Percentiles rank a stretch among this genome's conserved stretches.
Conservation (phyloP, 2,888 invertebrate species). For the Hydraecia micacea region DNA sequence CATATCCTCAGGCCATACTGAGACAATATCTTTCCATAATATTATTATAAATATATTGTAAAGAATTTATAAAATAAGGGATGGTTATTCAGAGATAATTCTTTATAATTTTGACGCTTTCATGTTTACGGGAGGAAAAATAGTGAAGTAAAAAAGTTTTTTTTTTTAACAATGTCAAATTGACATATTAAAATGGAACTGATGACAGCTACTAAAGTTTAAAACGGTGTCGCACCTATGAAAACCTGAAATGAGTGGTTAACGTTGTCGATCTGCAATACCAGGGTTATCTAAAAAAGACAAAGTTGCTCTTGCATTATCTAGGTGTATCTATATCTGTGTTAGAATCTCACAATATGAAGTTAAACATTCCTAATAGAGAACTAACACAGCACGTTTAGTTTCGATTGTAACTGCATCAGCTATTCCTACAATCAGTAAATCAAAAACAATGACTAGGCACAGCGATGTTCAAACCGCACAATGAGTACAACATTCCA, state of each 20-base stretch:
- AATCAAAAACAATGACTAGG: not conserved
- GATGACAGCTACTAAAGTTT: not conserved
- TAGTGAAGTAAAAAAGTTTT: not conserved
- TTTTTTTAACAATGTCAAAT: no score
- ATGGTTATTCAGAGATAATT: not conserved
- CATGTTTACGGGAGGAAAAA: not conserved
- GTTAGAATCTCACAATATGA: not conserved
- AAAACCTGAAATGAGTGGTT: not conserved
- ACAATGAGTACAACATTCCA: conserved; percentile 14
- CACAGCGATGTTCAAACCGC: not conserved
- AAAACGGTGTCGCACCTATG: not conserved
- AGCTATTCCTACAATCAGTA: not conserved
- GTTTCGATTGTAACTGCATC: not conserved
- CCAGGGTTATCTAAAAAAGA: not conserved
- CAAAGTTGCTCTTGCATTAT: no score
- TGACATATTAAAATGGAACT: not conserved
- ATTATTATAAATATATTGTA: not conserved
- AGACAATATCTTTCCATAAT: not conserved
- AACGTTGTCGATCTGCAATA: not conserved
- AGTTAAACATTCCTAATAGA: not conserved
- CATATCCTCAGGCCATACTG: conserved; percentile 8
- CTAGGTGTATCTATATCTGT: no score
- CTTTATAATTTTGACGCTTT: not conserved
- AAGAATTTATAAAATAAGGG: not conserved
- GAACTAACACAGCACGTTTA: not conserved